Percentiles rank a stretch among this genome's conserved stretches.
Conservation (phyloP, 2,113 vertebrate genomes). For the Perca fluviatilis region DNA sequence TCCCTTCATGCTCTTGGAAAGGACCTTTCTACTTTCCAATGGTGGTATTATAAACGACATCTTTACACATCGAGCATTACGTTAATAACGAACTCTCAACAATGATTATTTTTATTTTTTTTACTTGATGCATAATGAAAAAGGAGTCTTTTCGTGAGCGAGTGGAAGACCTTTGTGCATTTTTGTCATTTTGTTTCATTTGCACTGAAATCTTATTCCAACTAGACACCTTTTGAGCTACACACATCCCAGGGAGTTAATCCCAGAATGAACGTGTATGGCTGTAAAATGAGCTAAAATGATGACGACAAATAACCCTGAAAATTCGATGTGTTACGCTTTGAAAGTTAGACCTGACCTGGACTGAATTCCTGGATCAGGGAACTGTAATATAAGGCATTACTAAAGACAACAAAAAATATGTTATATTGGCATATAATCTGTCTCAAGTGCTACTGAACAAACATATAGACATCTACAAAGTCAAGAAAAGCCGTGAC, state of each 20-base stretch:
- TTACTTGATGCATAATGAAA: neutral
- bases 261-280: neutral
- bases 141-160: neutral
- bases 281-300: neutral
- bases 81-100: neutral
- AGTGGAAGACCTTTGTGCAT: neutral
- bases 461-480: slow-evolving; percentile 62
- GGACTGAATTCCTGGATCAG: slow-evolving; percentile 12
- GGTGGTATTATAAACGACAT: neutral
- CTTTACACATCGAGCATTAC: neutral
- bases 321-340: neutral
- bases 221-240: neutral
- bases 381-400: slow-evolving; percentile 41
- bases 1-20: slow-evolving; percentile 37
- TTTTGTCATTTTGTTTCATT: neutral
- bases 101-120: neutral
- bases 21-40: neutral
- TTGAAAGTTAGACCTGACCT: neutral
- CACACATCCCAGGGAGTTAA: neutral
- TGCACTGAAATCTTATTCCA: neutral
- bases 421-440: slow-evolving; percentile 67
- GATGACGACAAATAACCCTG: neutral
- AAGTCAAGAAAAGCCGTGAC: slow-evolving; percentile 42
- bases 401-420: slow-evolving; percentile 41
- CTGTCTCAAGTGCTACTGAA: slow-evolving; percentile 71